Percentiles rank a stretch among this genome's conserved stretches.
phyloP scores from a whole-genome alignment of 92 coral and sea anemone species.

The Micromussa lordhowensis region DNA sequence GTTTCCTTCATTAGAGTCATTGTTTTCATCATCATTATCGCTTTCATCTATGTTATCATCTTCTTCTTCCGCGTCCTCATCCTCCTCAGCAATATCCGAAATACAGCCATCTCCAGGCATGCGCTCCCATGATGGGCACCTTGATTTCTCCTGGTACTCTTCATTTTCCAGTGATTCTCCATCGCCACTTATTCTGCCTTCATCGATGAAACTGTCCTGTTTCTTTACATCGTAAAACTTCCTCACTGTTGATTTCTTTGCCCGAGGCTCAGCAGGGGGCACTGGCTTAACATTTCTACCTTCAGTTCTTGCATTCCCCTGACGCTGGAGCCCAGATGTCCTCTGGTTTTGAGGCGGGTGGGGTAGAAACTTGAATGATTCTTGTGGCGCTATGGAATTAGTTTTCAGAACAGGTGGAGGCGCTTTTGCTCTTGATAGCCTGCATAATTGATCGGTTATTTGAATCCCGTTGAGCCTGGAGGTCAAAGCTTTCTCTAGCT shows the following conservation, averaged over 20 bases:
- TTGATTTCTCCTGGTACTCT: slow-evolving; percentile 53
- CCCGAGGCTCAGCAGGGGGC: slow-evolving; percentile 67
- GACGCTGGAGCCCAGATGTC: slow-evolving; percentile 16
- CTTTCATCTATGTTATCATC: slow-evolving; percentile 58
- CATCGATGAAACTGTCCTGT: slow-evolving; percentile 48
- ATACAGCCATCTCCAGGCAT: slow-evolving; percentile 98
- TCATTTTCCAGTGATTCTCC: slow-evolving; percentile 87
- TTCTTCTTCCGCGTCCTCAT: slow-evolving; percentile 71
- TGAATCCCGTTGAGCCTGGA: slow-evolving; percentile 26
- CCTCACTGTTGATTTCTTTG: slow-evolving; percentile 50
- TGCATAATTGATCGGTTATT: slow-evolving; percentile 62
- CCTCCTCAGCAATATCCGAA: slow-evolving; percentile 96
- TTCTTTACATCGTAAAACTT: slow-evolving; percentile 75
- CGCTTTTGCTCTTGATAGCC: slow-evolving; percentile 68
- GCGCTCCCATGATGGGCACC: slow-evolving; percentile 75
- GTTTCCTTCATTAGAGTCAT: slow-evolving; percentile 68
- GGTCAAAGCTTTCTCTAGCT: slow-evolving; percentile 24
- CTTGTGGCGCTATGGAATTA: background rate
- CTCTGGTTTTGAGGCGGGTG: slow-evolving; percentile 67
- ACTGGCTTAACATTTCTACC: slow-evolving; percentile 65
- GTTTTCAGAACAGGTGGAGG: slow-evolving; percentile 65
- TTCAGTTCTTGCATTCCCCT: slow-evolving; percentile 10
- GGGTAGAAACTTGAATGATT: slow-evolving; percentile 39
- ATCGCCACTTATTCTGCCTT: slow-evolving; percentile 87
- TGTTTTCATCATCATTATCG: slow-evolving; percentile 72